Evolutionary conservation across 2,888 invertebrate species (phyloP), one percentile per base, ranked within the genome.

Genomic region (Rutpela maculata): DNA sequence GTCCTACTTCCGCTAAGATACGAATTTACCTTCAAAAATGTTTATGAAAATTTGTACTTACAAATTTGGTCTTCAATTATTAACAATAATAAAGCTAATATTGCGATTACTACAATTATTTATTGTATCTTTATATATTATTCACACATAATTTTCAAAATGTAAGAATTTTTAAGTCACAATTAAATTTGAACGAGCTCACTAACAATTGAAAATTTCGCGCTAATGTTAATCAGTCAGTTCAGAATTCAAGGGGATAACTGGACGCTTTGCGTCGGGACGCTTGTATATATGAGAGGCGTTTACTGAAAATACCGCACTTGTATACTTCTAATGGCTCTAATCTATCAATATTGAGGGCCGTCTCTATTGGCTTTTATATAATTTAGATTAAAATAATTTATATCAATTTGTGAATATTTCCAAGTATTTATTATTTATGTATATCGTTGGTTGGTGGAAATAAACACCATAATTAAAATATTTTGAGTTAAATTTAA

Each of bases 201-300:
- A 65, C 38, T 35, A 22, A 69, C 35, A 62, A 31, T 31, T 57
- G 57, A 57, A 69, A 69, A 15, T 69, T 69, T 69, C 75, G 35
- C 67, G 73, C 68, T 65, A 74, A 73, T 70, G 70, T 66, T 74
- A 75, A 76, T 76, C 76, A 75, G 75, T 63, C 77, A 66, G 70
- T 66, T 60, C 68, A 76, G 71, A 80, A 82, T 78, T 79, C 78
- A 77, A 75, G 80, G 80, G 83, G 80, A 80, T 81, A 81, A 86
- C 86, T 86, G 85, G 76, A 83, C 79, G 82, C 81, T 76, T 71
- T 78, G 84, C 87, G 86, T 86, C 86, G 84, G 82, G 87, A 86
- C 85, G 86, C 85, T 75, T 76, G 81, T 83, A 85, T 85, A 84
- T 86, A 87, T 85, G 76, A 82, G 79, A 76, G 77, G 78, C 72